Percentiles rank a stretch among this genome's conserved stretches.
Conservation (phyloP, 2,888 invertebrate genomes). For the Ochropleura leucogaster region DNA sequence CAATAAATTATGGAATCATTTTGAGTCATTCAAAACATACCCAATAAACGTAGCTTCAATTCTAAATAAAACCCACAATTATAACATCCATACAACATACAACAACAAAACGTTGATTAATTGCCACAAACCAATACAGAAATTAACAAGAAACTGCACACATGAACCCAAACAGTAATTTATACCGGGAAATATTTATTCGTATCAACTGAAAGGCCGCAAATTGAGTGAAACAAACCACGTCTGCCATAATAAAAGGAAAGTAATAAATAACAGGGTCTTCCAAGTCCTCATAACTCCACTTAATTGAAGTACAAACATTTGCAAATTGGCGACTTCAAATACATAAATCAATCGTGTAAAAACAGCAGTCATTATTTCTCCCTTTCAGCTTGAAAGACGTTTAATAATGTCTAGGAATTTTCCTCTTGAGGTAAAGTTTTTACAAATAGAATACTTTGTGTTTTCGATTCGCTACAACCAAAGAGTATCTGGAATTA, state of each 20-base stretch:
- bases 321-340: slow-evolving; percentile 80
- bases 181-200: slow-evolving; percentile 61
- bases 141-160: slow-evolving; percentile 49
- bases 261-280: slow-evolving; percentile 69
- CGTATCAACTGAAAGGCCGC: slow-evolving; percentile 50
- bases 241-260: slow-evolving; percentile 67
- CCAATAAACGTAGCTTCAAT: background rate
- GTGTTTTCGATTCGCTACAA: background rate
- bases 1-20: background rate
- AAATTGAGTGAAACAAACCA: slow-evolving; percentile 63
- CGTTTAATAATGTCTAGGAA: slow-evolving; percentile 17
- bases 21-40: background rate
- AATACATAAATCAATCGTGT: slow-evolving; percentile 78
- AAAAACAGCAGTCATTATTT: slow-evolving; percentile 60
- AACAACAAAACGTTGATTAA: slow-evolving; percentile 29
- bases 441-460: background rate
- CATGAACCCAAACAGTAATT: slow-evolving; percentile 32
- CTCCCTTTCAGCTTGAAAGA: slow-evolving; percentile 46
- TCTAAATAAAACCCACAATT: background rate
- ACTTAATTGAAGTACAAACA: slow-evolving; percentile 80
- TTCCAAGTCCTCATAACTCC: slow-evolving; percentile 77
- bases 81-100: background rate
- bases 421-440: background rate
- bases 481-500: background rate
- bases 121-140: slow-evolving; percentile 25